These are phyloP conservation scores for Phalera bucephala DNA, from an alignment of 2,888 invertebrate genomes.

Conservation along the genomic window DNA sequence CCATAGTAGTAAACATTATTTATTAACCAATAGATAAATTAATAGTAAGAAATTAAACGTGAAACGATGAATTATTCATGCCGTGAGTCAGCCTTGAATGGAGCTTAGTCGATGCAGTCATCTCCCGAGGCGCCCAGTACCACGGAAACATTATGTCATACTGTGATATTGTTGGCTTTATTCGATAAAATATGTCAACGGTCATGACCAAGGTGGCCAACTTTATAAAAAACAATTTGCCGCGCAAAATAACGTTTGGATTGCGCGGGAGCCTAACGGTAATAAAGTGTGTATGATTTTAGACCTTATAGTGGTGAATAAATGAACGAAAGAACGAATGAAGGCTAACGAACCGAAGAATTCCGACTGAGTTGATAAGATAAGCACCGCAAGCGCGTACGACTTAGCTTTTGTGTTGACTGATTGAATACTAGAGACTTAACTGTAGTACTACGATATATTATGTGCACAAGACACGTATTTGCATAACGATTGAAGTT, in stretches of 20 bases:
- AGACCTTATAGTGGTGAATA: too few relatives aligned
- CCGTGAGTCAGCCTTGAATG: constrained; percentile 47
- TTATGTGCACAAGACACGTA: too few relatives aligned
- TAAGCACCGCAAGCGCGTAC: too few relatives aligned
- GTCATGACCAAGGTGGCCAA: constrained; percentile 14
- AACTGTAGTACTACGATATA: too few relatives aligned
- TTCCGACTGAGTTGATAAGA: too few relatives aligned
- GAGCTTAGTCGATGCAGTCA: constrained; percentile 39
- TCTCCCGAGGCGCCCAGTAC: constrained; percentile 32
- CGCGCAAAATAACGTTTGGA: not conserved
- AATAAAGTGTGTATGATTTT: too few relatives aligned
- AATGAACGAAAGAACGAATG: too few relatives aligned
- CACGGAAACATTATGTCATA: constrained; percentile 41
- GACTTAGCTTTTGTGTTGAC: too few relatives aligned
- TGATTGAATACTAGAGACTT: too few relatives aligned
- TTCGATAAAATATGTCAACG: constrained; percentile 18
- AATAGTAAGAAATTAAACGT: constrained; percentile 17
- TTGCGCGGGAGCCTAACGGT: too few relatives aligned
- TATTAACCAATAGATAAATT: constrained; percentile 19
- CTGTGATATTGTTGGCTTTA: constrained; percentile 31
- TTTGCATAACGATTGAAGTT: too few relatives aligned
- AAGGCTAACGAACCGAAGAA: too few relatives aligned
- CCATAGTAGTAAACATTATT: constrained; percentile 9
- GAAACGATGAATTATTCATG: constrained; percentile 42
- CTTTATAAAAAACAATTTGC: not conserved